Evolutionary conservation across 2,888 invertebrate species (phyloP), one percentile per base, ranked within the genome.

Genomic region (Melinopterus prodromus): DNA sequence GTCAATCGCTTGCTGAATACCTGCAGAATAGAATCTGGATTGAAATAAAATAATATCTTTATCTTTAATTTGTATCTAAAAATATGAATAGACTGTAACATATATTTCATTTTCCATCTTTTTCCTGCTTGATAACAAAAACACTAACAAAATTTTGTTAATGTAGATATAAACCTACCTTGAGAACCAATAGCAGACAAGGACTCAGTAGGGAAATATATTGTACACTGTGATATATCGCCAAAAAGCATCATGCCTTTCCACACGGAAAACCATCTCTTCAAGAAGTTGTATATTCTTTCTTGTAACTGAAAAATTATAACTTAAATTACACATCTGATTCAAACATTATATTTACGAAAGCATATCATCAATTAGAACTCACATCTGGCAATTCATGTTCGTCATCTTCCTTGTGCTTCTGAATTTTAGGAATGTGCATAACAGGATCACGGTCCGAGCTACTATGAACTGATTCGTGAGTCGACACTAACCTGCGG

Each of bases 121-220:
- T 1, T 3, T 26, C 3, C 26, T 26, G 26, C 3, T 26, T 26
- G 26, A 26, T 26, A 26, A 26, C 1, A 26, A 26, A 26, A 26
- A 26, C 1, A 26, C 1, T 3, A 26, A 3, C 26, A 26, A 26
- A 26, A 26, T 3, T 2, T 26, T 1, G 26, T 26, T 26, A 26
- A 2, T 26, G 26, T 26, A 26, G 26, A 4, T 53, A 3, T 53
- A 2, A 53, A 53, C 53, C 12, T 84, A 88, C 90, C 91, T 87
- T 90, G 87, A 16, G 91, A 91, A 83, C 91, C 91, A n/a, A 91
- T 85, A 0, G 92, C 92, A 6, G 91, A 90, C 2, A 92, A 91
- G 0, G 92, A 90, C 71, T 86, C 88, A 80, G 91, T 90, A 6
- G 93, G 92, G 83, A 93, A 90, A 86, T 94, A 94, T 81, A 94